A percentile compares a stretch with the other conserved stretches of the same genome.
These are phyloP conservation scores for Helarctos malayanus DNA, from an alignment of 2,797 vertebrate genomes.

Conservation along the genomic window DNA sequence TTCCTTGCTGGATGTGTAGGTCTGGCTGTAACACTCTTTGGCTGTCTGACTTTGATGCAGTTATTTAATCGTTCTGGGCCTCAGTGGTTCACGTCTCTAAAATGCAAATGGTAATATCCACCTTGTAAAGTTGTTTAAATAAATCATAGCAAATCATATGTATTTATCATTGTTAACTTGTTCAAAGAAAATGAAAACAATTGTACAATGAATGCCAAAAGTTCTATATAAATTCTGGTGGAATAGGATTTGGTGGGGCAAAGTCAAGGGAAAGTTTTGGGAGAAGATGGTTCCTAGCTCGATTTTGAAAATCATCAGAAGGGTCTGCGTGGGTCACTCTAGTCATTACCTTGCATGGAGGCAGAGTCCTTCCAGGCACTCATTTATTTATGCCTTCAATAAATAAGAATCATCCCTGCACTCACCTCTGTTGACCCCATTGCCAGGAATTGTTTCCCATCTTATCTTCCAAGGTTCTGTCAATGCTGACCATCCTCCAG, in stretches of 20 bases:
- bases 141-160: not conserved
- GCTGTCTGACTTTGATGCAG: not conserved
- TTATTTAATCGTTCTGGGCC: not conserved
- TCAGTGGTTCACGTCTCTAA: not conserved
- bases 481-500: not conserved
- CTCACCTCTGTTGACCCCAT: not conserved
- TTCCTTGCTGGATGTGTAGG: not conserved
- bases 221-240: not conserved
- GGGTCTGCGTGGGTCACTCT: not conserved
- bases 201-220: not conserved
- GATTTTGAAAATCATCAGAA: not conserved
- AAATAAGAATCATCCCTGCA: not conserved
- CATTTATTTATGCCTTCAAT: constrained; percentile 12
- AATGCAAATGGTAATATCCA: not conserved
- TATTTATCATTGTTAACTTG: not conserved
- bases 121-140: not conserved
- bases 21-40: not conserved
- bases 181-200: not conserved
- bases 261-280: not conserved
- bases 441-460: not conserved
- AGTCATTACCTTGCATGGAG: not conserved
- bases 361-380: not conserved
- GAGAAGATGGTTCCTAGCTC: not conserved
- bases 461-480: not conserved
- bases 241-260: not conserved